A percentile compares a stretch with the other conserved stretches of the same genome.
Evolutionary conservation across 92 coral and sea anemone species (phyloP).

Genomic region (Bergia puertoricense): DNA sequence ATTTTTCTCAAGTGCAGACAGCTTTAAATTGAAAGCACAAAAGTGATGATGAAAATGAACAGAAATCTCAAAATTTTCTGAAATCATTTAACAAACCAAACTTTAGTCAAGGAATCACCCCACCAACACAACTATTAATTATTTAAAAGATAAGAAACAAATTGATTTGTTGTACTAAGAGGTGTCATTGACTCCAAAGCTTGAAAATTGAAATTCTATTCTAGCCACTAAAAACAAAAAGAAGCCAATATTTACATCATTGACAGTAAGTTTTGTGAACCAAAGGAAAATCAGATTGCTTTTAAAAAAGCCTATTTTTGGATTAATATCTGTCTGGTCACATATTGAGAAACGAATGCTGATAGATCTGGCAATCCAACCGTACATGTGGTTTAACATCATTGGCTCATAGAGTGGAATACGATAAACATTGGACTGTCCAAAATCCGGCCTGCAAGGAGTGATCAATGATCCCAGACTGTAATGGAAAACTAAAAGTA

Average conservation of each 20-base stretch:
- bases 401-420: slow-evolving; percentile 11
- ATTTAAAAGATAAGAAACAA: neutral
- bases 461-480: neutral
- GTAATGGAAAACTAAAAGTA: neutral
- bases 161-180: neutral
- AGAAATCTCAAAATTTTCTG: no score
- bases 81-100: no score
- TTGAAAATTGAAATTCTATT: no score
- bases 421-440: neutral
- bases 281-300: no score
- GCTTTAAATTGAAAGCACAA: neutral
- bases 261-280: neutral
- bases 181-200: neutral
- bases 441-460: neutral
- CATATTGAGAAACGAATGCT: no score
- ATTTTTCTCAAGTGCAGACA: no score
- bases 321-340: neutral
- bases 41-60: neutral
- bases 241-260: neutral
- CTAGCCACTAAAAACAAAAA: neutral
- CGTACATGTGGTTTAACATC: slow-evolving; percentile 16
- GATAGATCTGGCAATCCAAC: neutral
- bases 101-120: no score
- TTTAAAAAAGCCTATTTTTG: no score
- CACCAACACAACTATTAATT: neutral